Base-by-base conservation (phyloP, 2,113 vertebrate species). In the Marmota flaviventris region DNA sequence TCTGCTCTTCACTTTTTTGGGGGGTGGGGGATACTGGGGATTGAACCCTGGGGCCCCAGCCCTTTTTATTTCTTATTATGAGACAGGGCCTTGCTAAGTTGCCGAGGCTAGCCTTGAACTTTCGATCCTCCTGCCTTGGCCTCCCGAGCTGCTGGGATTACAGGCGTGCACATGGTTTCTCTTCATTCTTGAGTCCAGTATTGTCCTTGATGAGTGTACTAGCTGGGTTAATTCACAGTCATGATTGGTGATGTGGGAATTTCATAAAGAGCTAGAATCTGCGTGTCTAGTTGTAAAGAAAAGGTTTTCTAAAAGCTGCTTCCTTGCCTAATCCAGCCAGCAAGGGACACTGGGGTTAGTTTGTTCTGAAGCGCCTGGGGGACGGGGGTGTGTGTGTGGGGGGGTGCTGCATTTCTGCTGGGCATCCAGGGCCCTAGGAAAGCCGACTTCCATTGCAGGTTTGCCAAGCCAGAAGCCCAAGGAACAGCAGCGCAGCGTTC, bases 381-480 rank as follows among this genome's bases (percentile, higher is more conserved):
- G 29, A n/a, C 27, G 4, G 2, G 45, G 8, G 45, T 45, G 39
- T 39, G 39, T 39, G 39, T 37, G 39, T 3, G 45, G 45, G 8
- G 45, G 29, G 56, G 14, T 56, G 8, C 12, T n/a, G 69, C 16
- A 3, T 37, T 24, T 83, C 42, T 51, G 48, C 56, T 65, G 4
- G 75, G 13, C 10, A 10, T 63, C 61, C 24, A 27, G n/a, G 32
- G 51, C 93, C 24, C 82, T 58, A 51, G 81, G 63, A 73, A 86
- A 42, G 12, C 22, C 17, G 22, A 2, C 73, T 92, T 96, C 79
- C 70, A 0, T 95, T 98, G 99, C 98, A 99, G 99, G 99, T 94
- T 97, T 99, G 93, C 99, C 99, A 0, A 99, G 99, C 99, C 99
- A 99, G 98, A 99, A 99, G 97, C 99, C 99, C 75, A 99, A 99